Evolutionary conservation across 2,888 invertebrate genomes (phyloP).

Genomic region (Synergus japonicus): DNA sequence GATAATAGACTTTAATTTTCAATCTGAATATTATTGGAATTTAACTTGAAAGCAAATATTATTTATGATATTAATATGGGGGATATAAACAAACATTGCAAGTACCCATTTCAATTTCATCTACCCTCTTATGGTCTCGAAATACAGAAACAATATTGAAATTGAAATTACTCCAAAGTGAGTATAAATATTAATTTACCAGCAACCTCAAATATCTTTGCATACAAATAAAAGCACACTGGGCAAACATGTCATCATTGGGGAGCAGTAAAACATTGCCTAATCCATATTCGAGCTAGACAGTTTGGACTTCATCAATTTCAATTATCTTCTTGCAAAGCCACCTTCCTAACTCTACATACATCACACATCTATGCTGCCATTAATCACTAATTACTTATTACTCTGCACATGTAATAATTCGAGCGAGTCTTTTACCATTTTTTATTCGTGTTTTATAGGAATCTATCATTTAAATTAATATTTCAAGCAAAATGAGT

Average conservation of each 20-base stretch:
- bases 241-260: neutral
- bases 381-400: constrained; percentile 31
- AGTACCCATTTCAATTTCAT: constrained; percentile 28
- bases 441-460: neutral
- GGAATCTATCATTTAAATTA: neutral
- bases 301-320: constrained; percentile 38
- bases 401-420: constrained; percentile 16
- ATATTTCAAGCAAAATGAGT: neutral
- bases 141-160: constrained; percentile 34
- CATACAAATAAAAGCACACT: neutral
- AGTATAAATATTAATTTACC: constrained; percentile 35
- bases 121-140: neutral
- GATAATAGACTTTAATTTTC: neutral
- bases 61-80: neutral
- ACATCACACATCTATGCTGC: constrained; percentile 5
- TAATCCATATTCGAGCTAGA: constrained; percentile 33
- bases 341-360: constrained; percentile 21
- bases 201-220: constrained; percentile 19
- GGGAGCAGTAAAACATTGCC: constrained; percentile 30
- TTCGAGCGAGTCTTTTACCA: neutral
- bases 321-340: constrained; percentile 30
- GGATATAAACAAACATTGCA: constrained; percentile 9
- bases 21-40: neutral
- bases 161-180: constrained; percentile 29
- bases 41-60: neutral